Conservation (phyloP, 2,888 invertebrate genomes). For the Malthinus seriepunctatus region DNA sequence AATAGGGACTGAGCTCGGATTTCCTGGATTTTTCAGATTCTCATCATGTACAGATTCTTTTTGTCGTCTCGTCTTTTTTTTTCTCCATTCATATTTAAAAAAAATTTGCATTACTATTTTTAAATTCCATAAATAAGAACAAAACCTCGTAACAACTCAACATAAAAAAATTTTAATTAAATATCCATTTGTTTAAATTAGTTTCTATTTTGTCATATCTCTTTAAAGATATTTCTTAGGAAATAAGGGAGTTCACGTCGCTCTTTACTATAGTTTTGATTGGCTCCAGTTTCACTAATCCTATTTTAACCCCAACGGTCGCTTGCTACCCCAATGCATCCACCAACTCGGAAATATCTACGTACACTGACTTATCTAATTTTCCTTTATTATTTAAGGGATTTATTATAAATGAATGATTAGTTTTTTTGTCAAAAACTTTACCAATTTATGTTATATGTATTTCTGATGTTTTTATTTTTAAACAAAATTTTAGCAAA, state of each 20-base stretch:
- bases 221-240: constrained; percentile 5
- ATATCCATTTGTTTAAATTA: neutral
- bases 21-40: constrained; percentile 43
- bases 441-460: constrained; percentile 17
- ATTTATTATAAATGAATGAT: constrained; percentile 20
- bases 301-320: constrained; percentile 69
- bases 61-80: constrained; percentile 21
- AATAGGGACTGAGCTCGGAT: constrained; percentile 45
- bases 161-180: constrained; percentile 1
- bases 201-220: no score
- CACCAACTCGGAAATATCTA: constrained; percentile 43
- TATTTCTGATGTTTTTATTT: constrained; percentile 11
- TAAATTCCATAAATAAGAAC: neutral
- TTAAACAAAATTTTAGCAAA: constrained; percentile 18
- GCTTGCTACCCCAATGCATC: constrained; percentile 61
- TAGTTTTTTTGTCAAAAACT: constrained; percentile 14
- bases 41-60: constrained; percentile 28
- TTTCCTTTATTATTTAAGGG: constrained; percentile 18
- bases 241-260: constrained; percentile 21
- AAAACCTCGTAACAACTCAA: neutral
- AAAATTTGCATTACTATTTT: constrained; percentile 11
- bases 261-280: constrained; percentile 58
- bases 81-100: constrained; percentile 22
- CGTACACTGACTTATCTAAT: constrained; percentile 29
- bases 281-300: constrained; percentile 73